A percentile compares a stretch with the other conserved stretches of the same genome.
Conservation (phyloP, 2,797 vertebrate species). For the Chaunax sp. region DNA sequence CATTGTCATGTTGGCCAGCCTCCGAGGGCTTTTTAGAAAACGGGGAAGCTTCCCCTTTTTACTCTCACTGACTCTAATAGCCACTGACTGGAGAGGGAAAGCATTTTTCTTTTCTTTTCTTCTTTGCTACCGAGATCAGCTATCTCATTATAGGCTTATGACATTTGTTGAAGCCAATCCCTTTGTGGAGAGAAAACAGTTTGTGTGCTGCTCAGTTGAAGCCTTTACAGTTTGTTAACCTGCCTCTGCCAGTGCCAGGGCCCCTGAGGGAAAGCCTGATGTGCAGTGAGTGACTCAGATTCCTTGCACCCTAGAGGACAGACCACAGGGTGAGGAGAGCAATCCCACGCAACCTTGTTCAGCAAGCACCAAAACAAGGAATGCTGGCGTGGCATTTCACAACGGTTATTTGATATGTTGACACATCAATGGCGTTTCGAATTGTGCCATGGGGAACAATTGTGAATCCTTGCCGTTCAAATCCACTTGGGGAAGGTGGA, state of each 20-base stretch:
- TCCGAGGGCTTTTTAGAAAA: slow-evolving; percentile 83
- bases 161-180: slow-evolving; percentile 92
- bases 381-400: slow-evolving; percentile 71
- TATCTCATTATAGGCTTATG: slow-evolving; percentile 97
- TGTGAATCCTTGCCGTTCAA: slow-evolving; percentile 56
- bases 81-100: slow-evolving; percentile 87
- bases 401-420: slow-evolving; percentile 77
- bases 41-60: slow-evolving; percentile 76
- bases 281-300: slow-evolving; percentile 77
- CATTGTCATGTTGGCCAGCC: slow-evolving; percentile 87
- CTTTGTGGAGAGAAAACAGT: slow-evolving; percentile 90
- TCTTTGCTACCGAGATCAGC: slow-evolving; percentile 87
- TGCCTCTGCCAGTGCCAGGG: slow-evolving; percentile 80
- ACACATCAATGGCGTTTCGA: slow-evolving; percentile 69
- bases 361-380: slow-evolving; percentile 79
- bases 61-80: slow-evolving; percentile 87
- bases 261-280: slow-evolving; percentile 71
- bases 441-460: slow-evolving; percentile 67
- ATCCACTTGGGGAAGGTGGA: slow-evolving; percentile 42
- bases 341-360: slow-evolving; percentile 81
- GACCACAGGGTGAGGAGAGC: slow-evolving; percentile 77
- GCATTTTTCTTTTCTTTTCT: slow-evolving; percentile 81
- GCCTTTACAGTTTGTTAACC: slow-evolving; percentile 90
- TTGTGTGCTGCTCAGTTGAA: slow-evolving; percentile 93
- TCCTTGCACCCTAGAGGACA: slow-evolving; percentile 78